Base-by-base conservation (phyloP, 2,797 vertebrate species). In the Limosa lapponica region DNA sequence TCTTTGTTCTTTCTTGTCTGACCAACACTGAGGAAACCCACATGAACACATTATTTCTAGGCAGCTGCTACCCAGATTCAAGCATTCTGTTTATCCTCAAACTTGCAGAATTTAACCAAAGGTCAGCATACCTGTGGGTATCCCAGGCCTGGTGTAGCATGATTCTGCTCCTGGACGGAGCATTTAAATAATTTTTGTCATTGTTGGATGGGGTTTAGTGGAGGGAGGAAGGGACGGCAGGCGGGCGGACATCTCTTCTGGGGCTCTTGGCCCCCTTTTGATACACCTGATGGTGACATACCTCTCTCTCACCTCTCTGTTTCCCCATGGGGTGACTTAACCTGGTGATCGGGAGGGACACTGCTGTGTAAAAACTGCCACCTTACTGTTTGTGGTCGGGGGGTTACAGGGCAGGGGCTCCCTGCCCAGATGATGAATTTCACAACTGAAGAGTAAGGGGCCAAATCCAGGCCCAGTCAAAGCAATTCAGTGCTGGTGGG, bases 31-130 rank as follows among this genome's bases (percentile, higher is more conserved):
- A 57, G 19, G 55, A 70, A 64, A 37, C 25, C 36, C 64, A 43
- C 27, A 10, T 0, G 6, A 58, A 48, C 1, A 0, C 3, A 1
- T 54, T 51, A 7, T n/a, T 72, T 72, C 66, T 65, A 28, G 23
- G 74, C 57, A 70, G 57, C 24, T 78, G 48, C 73, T 30, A 39
- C 24, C 11, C 23, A 30, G 37, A 44, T 44, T 59, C 13, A 59
- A 3, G 52, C 37, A n/a, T 59, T 70, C 16, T 1, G 1, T 41
- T 62, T 62, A n/a, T 70, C 28, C n/a, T 46, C 48, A 52, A 11
- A 34, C 39, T 24, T 55, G 24, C 16, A 30, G 39, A 61, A 39
- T 54, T 46, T 54, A 48, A 25, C 30, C 6, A 20, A 37, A 39
- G 48, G 28, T 19, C 4, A 0, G 41, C 23, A n/a, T 30, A 30